Conservation (phyloP, 2,797 vertebrate species). For the Rhinatrema bivittatum region DNA sequence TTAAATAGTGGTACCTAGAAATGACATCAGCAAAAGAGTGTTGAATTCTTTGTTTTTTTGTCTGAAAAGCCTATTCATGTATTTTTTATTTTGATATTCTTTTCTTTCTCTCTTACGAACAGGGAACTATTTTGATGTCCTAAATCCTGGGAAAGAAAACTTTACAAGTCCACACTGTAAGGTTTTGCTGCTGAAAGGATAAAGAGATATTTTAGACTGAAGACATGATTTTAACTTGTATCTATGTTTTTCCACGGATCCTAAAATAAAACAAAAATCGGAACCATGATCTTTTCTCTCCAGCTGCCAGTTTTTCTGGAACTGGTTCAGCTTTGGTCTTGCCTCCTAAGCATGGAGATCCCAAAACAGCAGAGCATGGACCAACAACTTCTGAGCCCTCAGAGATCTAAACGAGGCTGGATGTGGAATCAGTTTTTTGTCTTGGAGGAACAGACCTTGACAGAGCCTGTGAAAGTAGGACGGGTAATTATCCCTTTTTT, state of each 20-base stretch:
- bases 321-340: constrained; percentile 24
- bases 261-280: too few relatives aligned
- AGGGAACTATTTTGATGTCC: too few relatives aligned
- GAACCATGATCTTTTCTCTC: constrained; percentile 28
- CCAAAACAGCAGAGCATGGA: rapidly evolving
- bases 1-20: too few relatives aligned
- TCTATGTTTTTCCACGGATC: constrained; percentile 1
- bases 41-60: too few relatives aligned
- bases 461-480: constrained; percentile 59
- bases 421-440: constrained; percentile 78
- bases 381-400: background rate
- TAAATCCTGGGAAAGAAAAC: constrained; percentile 1
- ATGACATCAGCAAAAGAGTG: too few relatives aligned
- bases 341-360: background rate
- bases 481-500: constrained; percentile 73
- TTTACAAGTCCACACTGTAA: background rate
- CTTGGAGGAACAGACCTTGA: constrained; percentile 67
- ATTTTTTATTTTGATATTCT: too few relatives aligned
- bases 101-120: constrained; percentile 9
- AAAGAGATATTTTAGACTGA: background rate
- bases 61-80: too few relatives aligned
- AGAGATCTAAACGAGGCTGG: constrained; percentile 63
- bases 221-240: too few relatives aligned
- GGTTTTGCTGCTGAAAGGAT: background rate
- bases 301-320: constrained; percentile 11